Conservation (phyloP, 2,797 vertebrate genomes). For the Acrocephalus scirpaceus region DNA sequence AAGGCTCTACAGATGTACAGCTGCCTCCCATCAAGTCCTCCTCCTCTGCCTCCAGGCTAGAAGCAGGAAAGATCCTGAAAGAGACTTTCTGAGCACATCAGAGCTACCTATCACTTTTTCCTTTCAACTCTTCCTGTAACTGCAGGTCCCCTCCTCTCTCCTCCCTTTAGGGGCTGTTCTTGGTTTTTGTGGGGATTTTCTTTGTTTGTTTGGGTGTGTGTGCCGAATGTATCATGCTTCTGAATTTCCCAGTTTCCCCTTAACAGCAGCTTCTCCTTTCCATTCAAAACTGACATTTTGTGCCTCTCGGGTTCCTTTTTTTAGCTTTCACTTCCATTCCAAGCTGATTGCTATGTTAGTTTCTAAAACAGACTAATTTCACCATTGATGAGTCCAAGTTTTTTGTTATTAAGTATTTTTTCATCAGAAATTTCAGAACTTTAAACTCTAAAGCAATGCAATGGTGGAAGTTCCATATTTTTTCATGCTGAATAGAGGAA, state of each 20-base stretch:
- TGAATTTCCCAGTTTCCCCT: neutral
- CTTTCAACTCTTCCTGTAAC: neutral
- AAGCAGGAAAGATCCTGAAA: neutral
- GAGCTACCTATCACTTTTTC: neutral
- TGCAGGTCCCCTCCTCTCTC: neutral
- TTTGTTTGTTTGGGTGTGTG: neutral
- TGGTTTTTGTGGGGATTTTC: neutral
- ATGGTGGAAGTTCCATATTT: neutral
- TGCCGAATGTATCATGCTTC: neutral
- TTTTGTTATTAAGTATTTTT: neutral
- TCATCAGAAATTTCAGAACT: slow-evolving; percentile 5
- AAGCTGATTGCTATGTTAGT: neutral
- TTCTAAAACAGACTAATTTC: neutral
- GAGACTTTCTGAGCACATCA: neutral
- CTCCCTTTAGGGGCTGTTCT: neutral
- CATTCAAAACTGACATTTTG: neutral
- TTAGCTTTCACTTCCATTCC: neutral
- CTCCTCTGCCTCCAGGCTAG: neutral
- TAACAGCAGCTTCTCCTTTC: neutral
- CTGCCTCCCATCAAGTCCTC: neutral
- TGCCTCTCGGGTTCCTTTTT: neutral
- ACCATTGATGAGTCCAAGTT: neutral
- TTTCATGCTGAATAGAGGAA: neutral
- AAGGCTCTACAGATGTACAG: neutral
- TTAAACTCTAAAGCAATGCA: neutral